Evolutionary conservation across 2,113 vertebrate species (phyloP).

Genomic region (Boulengeromyrus knoepffleri): DNA sequence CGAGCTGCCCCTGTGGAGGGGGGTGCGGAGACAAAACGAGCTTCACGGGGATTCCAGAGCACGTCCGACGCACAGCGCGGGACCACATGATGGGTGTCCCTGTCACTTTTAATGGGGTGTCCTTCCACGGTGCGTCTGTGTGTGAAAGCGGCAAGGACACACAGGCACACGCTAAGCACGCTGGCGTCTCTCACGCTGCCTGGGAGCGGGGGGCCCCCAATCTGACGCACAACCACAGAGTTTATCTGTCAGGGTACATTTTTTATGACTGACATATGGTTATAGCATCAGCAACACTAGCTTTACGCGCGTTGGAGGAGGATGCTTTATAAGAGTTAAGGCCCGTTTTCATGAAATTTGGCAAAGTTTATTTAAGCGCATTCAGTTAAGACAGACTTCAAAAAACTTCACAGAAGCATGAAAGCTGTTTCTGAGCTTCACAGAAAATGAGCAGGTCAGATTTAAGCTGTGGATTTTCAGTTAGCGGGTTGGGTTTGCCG

Average conservation of each 20-base stretch:
- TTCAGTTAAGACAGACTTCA: not conserved
- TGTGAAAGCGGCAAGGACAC: not conserved
- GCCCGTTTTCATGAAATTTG: not conserved
- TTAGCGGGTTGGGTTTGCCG: no score
- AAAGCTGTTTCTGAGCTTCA: not conserved
- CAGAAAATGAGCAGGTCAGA: not conserved
- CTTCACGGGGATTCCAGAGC: conserved; percentile 37
- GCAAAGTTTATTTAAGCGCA: not conserved
- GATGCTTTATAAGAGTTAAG: not conserved
- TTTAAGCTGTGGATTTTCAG: not conserved
- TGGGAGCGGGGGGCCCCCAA: no score
- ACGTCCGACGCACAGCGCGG: conserved; percentile 28
- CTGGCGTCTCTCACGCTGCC: not conserved
- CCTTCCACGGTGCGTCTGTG: not conserved
- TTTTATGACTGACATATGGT: conserved; percentile 3
- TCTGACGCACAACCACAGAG: not conserved
- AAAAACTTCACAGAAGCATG: not conserved
- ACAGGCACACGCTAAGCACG: not conserved
- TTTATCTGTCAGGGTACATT: not conserved
- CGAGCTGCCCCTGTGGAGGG: conserved; percentile 31
- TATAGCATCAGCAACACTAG: not conserved
- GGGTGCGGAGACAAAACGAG: conserved; percentile 44
- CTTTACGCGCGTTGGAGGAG: not conserved
- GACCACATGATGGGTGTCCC: conserved; percentile 31
- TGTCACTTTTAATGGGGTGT: conserved; percentile 6